Evolutionary conservation across 2,888 invertebrate species (phyloP).

Genomic region (Hylaea fasciaria): DNA sequence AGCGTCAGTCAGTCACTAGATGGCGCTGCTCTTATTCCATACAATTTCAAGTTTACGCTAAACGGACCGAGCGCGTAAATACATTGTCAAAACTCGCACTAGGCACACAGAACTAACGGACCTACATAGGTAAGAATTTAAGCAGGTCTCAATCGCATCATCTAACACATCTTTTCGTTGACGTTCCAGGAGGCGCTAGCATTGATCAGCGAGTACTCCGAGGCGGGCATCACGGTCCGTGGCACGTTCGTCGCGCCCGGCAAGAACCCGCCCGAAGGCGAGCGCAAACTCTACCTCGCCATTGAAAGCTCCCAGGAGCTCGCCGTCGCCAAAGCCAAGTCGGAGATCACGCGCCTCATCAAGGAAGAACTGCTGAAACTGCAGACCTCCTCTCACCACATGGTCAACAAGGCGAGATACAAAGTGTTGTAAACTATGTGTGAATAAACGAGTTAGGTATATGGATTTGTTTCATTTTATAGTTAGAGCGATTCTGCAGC

Average conservation of each 20-base stretch:
- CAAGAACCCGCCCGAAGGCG: slow-evolving; percentile 95
- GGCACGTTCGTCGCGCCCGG: slow-evolving; percentile 98
- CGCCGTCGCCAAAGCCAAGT: slow-evolving; percentile 97
- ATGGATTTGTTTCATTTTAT: slow-evolving; percentile 40
- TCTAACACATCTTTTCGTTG: not conserved
- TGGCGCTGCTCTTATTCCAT: too few relatives aligned
- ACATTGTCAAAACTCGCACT: too few relatives aligned
- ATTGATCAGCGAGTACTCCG: slow-evolving; percentile 99
- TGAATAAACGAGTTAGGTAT: slow-evolving; percentile 48
- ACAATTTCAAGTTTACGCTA: too few relatives aligned
- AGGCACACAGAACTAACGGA: too few relatives aligned
- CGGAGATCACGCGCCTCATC: slow-evolving; percentile 98
- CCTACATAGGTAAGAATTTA: too few relatives aligned
- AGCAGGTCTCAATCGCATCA: too few relatives aligned
- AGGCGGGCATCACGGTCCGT: slow-evolving; percentile 99
- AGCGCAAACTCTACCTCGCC: slow-evolving; percentile 98
- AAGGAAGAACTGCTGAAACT: slow-evolving; percentile 98
- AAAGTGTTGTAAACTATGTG: slow-evolving; percentile 91
- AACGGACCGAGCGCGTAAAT: too few relatives aligned
- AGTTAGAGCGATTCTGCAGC: not conserved
- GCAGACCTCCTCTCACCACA: slow-evolving; percentile 93
- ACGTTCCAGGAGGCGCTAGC: slow-evolving; percentile 94
- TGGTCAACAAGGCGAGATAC: slow-evolving; percentile 96
- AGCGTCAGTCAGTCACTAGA: too few relatives aligned
- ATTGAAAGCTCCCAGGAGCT: slow-evolving; percentile 99